These are phyloP conservation scores for Melitaea athalia DNA, from an alignment of 2,888 invertebrate species.

Conservation along the genomic window DNA sequence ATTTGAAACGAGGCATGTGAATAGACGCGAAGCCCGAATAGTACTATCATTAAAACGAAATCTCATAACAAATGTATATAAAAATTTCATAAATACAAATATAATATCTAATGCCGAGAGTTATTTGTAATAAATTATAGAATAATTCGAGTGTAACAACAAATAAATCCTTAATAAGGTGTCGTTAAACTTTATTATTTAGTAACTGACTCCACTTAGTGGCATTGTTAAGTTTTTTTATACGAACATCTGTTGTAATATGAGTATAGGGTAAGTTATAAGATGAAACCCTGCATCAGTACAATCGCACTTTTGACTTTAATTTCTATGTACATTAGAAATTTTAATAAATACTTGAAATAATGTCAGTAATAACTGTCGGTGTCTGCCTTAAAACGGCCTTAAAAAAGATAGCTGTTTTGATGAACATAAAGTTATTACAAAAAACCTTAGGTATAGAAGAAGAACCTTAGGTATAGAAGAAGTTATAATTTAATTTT, in stretches of 20 bases:
- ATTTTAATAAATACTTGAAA: too few relatives aligned
- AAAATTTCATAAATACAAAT: constrained; percentile 50
- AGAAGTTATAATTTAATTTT: too few relatives aligned
- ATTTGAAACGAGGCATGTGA: constrained; percentile 47
- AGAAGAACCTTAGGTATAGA: too few relatives aligned
- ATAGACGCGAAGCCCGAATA: constrained; percentile 26
- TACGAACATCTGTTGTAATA: constrained; percentile 66
- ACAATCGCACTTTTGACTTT: not conserved
- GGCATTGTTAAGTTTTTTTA: constrained; percentile 68
- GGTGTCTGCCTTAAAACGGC: not conserved
- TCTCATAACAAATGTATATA: constrained; percentile 66
- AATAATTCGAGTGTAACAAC: constrained; percentile 72
- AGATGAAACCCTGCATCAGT: constrained; percentile 48
- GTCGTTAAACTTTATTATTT: constrained; percentile 54
- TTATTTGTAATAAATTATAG: constrained; percentile 81
- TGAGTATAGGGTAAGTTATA: constrained; percentile 45
- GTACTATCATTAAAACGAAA: constrained; percentile 73
- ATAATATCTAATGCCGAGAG: constrained; percentile 50
- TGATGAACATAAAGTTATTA: not conserved
- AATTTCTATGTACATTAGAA: too few relatives aligned
- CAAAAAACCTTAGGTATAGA: too few relatives aligned
- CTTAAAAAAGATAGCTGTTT: too few relatives aligned
- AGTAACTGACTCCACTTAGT: constrained; percentile 67
- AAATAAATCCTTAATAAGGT: constrained; percentile 81
- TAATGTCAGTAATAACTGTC: too few relatives aligned